These are phyloP conservation scores for Holotrichia oblita DNA, from an alignment of 1,140 invertebrate species.

Conservation along the genomic window DNA sequence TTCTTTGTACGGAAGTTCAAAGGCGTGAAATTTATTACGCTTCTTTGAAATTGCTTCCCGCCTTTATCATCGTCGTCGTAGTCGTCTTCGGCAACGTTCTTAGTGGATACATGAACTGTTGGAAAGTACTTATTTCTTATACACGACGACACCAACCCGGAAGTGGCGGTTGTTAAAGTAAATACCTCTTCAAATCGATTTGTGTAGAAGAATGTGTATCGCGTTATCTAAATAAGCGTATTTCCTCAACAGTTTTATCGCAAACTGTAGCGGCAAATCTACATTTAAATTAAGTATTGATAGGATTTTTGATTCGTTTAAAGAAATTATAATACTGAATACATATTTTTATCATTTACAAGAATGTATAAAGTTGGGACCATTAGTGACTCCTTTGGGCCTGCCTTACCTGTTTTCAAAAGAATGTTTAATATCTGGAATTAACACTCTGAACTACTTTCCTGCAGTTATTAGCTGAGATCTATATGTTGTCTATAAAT, in stretches of 20 bases:
- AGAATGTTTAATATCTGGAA: too few relatives aligned
- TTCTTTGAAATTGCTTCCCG: slow-evolving; percentile 17
- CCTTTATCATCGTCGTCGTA: background rate
- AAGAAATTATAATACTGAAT: too few relatives aligned
- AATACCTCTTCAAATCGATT: slow-evolving; percentile 1
- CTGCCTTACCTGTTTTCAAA: too few relatives aligned
- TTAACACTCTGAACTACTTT: too few relatives aligned
- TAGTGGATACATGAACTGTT: background rate
- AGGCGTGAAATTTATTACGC: slow-evolving; percentile 24
- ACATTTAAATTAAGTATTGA: too few relatives aligned
- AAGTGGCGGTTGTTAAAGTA: background rate
- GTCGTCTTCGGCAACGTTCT: background rate
- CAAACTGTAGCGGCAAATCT: too few relatives aligned
- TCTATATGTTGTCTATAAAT: too few relatives aligned
- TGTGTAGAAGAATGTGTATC: background rate
- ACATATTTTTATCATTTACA: too few relatives aligned
- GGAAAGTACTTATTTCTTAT: background rate
- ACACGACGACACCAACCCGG: background rate
- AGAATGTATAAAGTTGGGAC: too few relatives aligned
- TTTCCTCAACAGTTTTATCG: background rate
- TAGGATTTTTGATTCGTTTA: too few relatives aligned
- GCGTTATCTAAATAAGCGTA: background rate
- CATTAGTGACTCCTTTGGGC: too few relatives aligned
- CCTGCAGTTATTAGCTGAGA: too few relatives aligned
- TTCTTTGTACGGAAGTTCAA: slow-evolving; percentile 30